Percentiles rank a stretch among this genome's conserved stretches.
Evolutionary conservation across 2,888 invertebrate species (phyloP).

Genomic region (Sycophila texana): DNA sequence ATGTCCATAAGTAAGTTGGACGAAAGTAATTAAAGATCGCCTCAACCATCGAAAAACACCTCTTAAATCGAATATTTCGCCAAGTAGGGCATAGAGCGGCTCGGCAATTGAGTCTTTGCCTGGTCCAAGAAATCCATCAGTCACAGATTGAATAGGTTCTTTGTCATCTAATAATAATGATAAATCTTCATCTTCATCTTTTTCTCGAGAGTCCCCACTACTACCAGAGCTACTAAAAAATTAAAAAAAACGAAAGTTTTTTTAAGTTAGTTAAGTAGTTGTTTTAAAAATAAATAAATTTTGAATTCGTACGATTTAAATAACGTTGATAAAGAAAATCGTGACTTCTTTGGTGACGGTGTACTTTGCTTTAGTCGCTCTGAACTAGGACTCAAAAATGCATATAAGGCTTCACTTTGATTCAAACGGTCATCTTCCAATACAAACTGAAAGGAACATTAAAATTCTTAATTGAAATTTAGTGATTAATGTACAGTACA

Average conservation of each 20-base stretch:
- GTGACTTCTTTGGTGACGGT: conserved; percentile 88
- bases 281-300: neutral
- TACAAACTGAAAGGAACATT: conserved; percentile 80
- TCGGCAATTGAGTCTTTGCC: conserved; percentile 92
- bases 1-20: conserved; percentile 93
- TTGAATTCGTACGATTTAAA: conserved; percentile 84
- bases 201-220: conserved; percentile 81
- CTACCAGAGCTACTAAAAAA: conserved; percentile 44
- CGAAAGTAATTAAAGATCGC: conserved; percentile 91
- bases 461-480: conserved; percentile 24
- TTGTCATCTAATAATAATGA: conserved; percentile 85
- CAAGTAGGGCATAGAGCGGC: conserved; percentile 90
- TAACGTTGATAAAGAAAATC: conserved; percentile 90
- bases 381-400: conserved; percentile 94
- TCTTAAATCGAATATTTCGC: conserved; percentile 93
- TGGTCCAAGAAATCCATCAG: conserved; percentile 68
- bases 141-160: conserved; percentile 74
- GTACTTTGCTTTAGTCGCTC: conserved; percentile 89
- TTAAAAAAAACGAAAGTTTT: conserved; percentile 15
- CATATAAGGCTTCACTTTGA: conserved; percentile 92
- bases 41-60: conserved; percentile 92
- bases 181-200: conserved; percentile 89
- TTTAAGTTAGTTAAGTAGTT: neutral
- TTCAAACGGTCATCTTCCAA: conserved; percentile 91
- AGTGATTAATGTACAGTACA: conserved; percentile 9